Base-by-base conservation (phyloP, 1,140 invertebrate species). In the Danaus plexippus region DNA sequence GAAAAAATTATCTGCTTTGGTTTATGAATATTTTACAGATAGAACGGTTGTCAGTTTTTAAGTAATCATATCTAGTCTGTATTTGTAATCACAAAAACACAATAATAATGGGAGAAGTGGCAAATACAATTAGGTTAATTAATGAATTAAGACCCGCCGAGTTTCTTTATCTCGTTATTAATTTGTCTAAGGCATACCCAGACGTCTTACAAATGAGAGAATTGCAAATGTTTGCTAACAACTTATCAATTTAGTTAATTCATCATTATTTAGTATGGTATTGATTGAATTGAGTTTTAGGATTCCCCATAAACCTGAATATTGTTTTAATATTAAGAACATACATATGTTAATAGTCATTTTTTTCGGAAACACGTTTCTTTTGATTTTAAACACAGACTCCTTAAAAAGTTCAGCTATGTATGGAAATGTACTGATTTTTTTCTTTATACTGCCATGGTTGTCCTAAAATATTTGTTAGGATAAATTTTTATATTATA, bases 121-220 rank as follows among this genome's bases (percentile, higher is more conserved):
- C 77, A 83, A 86, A 87, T 80, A 85, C 84, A 87, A 87, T 87
- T 87, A 87, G 80, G 77, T 87, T 84, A 87, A 87, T 87, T 87
- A 87, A 85, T 87, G 80, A 87, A 87, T 87, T 85, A 83, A 85
- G 83, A 85, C 61, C 68, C 75, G 75, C 55, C 67, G 73, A 84
- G 81, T 83, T 87, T 84, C 83, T 87, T 87, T 87, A 87, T 84
- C 81, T 85, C 71, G 77, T 84, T 85, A 85, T 85, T 87, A 85
- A 87, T 85, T 87, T 81, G 76, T 85, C 78, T 82, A 73, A 73
- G 71, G 71, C 76, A 66, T 64, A 69, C 69, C 69, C 75, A 81
- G 80, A 82, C 79, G 77, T 82, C 80, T 85, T 83, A 80, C 77
- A 83, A 81, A 84, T 73, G 78, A 76, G 75, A 78, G 63, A 59